Evolutionary conservation across 2,113 vertebrate species (phyloP).

Genomic region (Neomonachus schauinslandi): DNA sequence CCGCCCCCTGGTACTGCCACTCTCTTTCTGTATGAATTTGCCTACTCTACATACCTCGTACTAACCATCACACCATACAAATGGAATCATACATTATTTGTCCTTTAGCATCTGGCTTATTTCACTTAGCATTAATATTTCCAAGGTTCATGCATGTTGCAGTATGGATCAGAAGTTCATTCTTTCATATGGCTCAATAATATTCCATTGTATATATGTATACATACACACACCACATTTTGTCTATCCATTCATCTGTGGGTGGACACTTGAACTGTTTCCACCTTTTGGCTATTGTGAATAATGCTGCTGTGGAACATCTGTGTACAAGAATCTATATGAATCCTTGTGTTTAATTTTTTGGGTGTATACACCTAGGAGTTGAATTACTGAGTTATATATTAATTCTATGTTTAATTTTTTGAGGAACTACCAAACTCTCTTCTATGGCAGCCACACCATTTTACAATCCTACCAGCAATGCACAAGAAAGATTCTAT

Average conservation of each 20-base stretch:
- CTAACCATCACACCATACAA: not conserved
- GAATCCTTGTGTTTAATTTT: not conserved
- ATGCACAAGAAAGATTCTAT: not conserved
- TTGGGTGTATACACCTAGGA: not conserved
- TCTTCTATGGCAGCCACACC: not conserved
- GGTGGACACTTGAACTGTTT: not conserved
- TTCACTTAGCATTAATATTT: not conserved
- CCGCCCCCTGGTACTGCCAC: not conserved
- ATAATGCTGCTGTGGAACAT: not conserved
- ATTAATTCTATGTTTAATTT: not conserved
- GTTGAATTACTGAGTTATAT: not conserved
- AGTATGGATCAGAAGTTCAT: not conserved
- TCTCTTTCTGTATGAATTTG: not conserved
- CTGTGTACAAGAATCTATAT: not conserved
- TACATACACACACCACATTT: not conserved
- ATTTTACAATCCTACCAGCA: not conserved
- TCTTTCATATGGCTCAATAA: not conserved
- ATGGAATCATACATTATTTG: not conserved
- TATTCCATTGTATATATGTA: not conserved
- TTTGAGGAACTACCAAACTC: not conserved
- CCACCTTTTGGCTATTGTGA: not conserved
- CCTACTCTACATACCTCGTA: not conserved
- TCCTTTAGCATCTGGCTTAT: not conserved
- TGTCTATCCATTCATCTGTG: not conserved
- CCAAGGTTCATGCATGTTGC: not conserved